Evolutionary conservation across 2,888 invertebrate genomes (phyloP).

Genomic region (Mylabris sibirica): DNA sequence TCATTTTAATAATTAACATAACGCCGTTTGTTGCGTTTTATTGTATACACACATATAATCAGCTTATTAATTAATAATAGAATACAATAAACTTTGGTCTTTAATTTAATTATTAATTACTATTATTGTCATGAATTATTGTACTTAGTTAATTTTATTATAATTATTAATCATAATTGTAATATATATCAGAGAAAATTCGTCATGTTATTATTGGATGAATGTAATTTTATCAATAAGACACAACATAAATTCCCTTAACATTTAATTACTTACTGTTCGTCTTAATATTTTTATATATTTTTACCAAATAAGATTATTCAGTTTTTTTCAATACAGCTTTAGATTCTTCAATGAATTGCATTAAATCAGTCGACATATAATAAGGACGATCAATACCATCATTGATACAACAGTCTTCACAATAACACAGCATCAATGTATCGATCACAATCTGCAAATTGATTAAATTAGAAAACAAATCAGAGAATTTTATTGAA

Average conservation of each 20-base stretch:
- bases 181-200: background rate
- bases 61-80: background rate
- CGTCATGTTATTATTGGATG: background rate
- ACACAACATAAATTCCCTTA: background rate
- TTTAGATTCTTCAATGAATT: slow-evolving; percentile 28
- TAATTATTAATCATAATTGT: background rate
- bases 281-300: background rate
- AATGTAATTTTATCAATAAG: background rate
- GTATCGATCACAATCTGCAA: slow-evolving; percentile 29
- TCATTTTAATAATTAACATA: background rate
- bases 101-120: background rate
- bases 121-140: background rate
- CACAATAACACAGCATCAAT: slow-evolving; percentile 28
- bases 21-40: background rate
- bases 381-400: slow-evolving; percentile 27
- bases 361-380: slow-evolving; percentile 30
- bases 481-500: background rate
- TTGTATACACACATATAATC: too few species aligned
- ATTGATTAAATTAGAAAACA: background rate
- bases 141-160: background rate
- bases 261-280: too few species aligned
- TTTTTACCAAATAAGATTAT: background rate
- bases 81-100: background rate
- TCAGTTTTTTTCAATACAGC: background rate
- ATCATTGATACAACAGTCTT: slow-evolving; percentile 28